phyloP scores from a whole-genome alignment of 1,140 invertebrate species.

The Meloidogyne exigua region DNA sequence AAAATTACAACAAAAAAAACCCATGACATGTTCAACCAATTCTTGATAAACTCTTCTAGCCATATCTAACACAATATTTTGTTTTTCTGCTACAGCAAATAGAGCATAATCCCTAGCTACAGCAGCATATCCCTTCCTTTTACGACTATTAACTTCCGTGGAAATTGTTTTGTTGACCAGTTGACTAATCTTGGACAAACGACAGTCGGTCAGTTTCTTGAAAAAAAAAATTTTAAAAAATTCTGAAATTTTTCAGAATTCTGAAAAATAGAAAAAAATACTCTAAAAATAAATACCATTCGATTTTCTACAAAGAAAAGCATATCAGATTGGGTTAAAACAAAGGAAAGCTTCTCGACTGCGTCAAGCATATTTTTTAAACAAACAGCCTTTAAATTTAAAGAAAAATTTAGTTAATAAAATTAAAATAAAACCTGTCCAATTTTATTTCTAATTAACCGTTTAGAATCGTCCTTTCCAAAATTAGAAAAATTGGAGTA shows the following conservation, averaged over 20 bases:
- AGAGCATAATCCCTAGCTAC: conserved; percentile 37
- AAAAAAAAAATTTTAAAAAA: conserved; percentile 8
- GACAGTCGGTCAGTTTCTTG: conserved; percentile 37
- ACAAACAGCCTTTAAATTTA: conserved; percentile 27
- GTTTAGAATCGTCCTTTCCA: conserved; percentile 30
- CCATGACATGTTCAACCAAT: conserved; percentile 35
- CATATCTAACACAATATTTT: conserved; percentile 37
- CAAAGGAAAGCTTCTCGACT: conserved; percentile 2
- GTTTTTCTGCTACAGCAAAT: conserved; percentile 32
- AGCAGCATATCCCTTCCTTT: conserved; percentile 29
- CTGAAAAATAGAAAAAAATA: background rate
- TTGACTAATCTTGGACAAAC: conserved; percentile 29
- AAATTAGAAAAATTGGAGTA: conserved; percentile 12
- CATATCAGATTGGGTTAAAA: conserved; percentile 23
- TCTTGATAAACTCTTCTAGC: conserved; percentile 41
- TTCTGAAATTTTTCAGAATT: background rate
- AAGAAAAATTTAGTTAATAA: background rate
- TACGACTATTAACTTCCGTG: conserved; percentile 12
- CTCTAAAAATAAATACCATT: conserved; percentile 10
- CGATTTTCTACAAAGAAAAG: conserved; percentile 31
- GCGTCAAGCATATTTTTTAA: conserved; percentile 30
- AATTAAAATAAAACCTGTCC: conserved; percentile 27
- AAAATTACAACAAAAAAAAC: conserved; percentile 17
- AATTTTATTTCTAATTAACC: conserved; percentile 42
- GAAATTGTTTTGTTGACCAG: conserved; percentile 43